Base-by-base conservation (phyloP, 2,888 invertebrate genomes). In the Metallyticus violacea region DNA sequence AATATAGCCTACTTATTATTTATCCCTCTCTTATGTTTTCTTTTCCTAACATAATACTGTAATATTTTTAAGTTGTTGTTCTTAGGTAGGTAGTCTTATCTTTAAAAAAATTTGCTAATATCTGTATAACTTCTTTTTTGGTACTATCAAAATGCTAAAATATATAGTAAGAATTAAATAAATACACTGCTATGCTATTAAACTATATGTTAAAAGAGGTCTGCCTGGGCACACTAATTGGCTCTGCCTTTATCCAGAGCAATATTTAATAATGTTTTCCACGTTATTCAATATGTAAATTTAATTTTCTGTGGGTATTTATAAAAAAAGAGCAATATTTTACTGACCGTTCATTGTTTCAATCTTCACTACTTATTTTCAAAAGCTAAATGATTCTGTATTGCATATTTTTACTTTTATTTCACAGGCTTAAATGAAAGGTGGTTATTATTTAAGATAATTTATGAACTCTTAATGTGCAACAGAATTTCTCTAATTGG, bases 61-160 rank as follows among this genome's bases (percentile, higher is more conserved):
- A 81, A 77, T 86, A 86, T 77, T 86, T 86, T 85, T 77, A 81
- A 85, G 77, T 85, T 81, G 81, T 81, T 81, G 81, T 85, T 62
- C 40, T 62, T 62, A 62, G 15, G 15, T 62, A 85, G 29, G 62
- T 81, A 85, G 80, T 85, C 81, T 81, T 62, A 30, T 28, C 25
- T 80, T 9, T 15, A 62, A 62, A 62, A 4, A 62, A 62, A 40
- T 40, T 9, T 1, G 40, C 15, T 9, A 6, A 6, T 29, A 6
- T 6, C 29, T 29, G 15, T 2, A 15, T 62, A 15, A 4, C 22
- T 40, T 9, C 7, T 9, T 1, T 9, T 9, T 62, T 40, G 15
- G 40, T n/a, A n/a, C n/a, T n/a, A n/a, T n/a, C 7, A 40, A 2
- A 15, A 9, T 2, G 15, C 40, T 9, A 40, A 9, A 40, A 40